A percentile compares a stretch with the other conserved stretches of the same genome.
Conservation (phyloP, 2,797 vertebrate species). For the Crenichthys baileyi region DNA sequence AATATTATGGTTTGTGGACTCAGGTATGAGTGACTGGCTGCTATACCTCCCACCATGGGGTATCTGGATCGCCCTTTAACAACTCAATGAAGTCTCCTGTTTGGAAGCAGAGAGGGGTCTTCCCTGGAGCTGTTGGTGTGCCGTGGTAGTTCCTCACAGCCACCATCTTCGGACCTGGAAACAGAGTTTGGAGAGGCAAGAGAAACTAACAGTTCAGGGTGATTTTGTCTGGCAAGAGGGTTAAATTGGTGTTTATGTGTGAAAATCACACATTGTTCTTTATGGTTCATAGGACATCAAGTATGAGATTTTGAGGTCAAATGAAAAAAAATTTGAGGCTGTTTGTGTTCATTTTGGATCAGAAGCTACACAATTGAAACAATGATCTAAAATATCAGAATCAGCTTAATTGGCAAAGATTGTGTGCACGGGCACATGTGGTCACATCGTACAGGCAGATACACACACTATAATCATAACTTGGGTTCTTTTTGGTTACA, state of each 20-base stretch:
- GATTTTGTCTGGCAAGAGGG: background rate
- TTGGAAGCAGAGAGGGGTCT: constrained; percentile 89
- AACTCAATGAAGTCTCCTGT: constrained; percentile 93
- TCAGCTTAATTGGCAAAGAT: no score
- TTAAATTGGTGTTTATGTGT: background rate
- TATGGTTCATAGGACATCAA: background rate
- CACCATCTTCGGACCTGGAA: constrained; percentile 96
- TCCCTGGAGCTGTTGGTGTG: constrained; percentile 87
- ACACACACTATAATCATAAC: background rate
- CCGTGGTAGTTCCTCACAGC: constrained; percentile 94
- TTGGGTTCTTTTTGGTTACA: background rate
- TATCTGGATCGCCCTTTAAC: constrained; percentile 92
- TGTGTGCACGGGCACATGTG: no score
- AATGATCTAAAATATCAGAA: background rate
- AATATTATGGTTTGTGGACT: background rate
- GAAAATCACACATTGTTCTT: background rate
- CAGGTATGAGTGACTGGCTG: background rate
- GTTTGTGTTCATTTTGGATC: background rate
- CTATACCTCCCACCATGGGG: constrained; percentile 94
- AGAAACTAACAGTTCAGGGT: background rate
- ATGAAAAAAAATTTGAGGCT: background rate
- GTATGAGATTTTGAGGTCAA: background rate
- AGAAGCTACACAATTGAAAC: background rate
- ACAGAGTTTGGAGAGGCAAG: constrained; percentile 3
- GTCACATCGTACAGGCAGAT: no score